Evolutionary conservation across 2,113 vertebrate species (phyloP).

Genomic region (Mobula birostris): DNA sequence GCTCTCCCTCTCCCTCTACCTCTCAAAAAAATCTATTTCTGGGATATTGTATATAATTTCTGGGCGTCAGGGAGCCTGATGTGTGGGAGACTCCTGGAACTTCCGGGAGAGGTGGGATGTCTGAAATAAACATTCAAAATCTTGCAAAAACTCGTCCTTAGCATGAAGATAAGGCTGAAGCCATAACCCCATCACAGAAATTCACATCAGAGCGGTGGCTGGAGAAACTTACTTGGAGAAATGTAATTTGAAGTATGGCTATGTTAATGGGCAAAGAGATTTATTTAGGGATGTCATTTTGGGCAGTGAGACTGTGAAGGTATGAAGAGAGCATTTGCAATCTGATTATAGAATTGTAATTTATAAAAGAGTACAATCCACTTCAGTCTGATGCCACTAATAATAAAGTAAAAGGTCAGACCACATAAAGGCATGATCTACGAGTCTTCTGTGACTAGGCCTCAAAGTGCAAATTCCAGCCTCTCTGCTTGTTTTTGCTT

Average conservation of each 20-base stretch:
- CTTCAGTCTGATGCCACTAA: background rate
- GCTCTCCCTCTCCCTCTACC: no score
- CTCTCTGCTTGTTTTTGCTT: background rate
- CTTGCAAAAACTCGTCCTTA: background rate
- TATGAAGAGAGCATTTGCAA: background rate
- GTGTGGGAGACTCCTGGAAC: no score
- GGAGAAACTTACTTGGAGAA: background rate
- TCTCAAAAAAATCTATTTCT: no score
- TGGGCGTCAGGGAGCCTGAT: no score
- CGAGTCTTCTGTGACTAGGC: background rate
- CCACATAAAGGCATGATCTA: background rate
- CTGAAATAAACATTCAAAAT: background rate
- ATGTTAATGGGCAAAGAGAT: background rate
- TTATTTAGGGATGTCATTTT: background rate
- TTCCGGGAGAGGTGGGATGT: no score
- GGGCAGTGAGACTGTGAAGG: background rate
- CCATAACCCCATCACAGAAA: background rate
- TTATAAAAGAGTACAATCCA: background rate
- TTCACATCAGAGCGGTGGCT: background rate
- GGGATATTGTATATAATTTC: no score
- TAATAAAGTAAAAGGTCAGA: background rate
- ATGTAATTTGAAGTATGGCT: background rate
- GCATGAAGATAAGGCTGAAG: background rate
- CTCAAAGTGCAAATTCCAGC: background rate
- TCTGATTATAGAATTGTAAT: background rate